Evolutionary conservation across 2,113 vertebrate species (phyloP).

Genomic region (Pygathrix nemaeus): DNA sequence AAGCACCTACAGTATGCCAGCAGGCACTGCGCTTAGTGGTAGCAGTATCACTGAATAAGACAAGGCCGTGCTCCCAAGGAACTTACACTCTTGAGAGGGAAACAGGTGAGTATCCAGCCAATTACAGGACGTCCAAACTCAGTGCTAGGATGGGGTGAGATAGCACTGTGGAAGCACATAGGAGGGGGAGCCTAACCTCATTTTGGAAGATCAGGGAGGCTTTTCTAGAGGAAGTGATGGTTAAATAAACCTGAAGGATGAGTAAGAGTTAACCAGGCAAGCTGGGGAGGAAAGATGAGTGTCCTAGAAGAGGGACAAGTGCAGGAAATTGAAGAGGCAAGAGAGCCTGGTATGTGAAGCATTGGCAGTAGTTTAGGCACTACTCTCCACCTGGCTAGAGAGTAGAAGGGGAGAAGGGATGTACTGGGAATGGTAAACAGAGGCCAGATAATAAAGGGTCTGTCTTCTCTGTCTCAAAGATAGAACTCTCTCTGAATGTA

Average conservation of each 20-base stretch:
- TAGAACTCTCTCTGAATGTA: not conserved
- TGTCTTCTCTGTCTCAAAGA: not conserved
- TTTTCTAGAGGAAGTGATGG: not conserved
- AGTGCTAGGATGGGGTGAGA: fast-evolving
- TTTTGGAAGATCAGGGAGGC: not conserved
- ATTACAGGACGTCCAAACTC: not conserved
- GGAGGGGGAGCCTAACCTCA: not conserved
- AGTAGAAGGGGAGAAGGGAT: not conserved
- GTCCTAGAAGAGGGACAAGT: not conserved
- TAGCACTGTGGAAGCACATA: not conserved
- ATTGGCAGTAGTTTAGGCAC: not conserved
- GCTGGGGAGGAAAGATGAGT: not conserved
- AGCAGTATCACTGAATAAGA: not conserved
- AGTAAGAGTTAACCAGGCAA: not conserved
- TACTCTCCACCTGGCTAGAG: not conserved
- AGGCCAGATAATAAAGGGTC: not conserved
- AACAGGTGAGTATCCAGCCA: not conserved
- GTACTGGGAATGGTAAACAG: not conserved
- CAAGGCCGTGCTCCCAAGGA: no score
- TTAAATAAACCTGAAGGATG: not conserved
- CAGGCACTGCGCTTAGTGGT: not conserved
- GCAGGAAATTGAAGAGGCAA: not conserved
- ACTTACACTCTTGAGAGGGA: not conserved
- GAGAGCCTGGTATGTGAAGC: not conserved
- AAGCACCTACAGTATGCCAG: not conserved